Conservation (phyloP, 2,888 invertebrate species). For the Dyspetes luteomarginatus region DNA sequence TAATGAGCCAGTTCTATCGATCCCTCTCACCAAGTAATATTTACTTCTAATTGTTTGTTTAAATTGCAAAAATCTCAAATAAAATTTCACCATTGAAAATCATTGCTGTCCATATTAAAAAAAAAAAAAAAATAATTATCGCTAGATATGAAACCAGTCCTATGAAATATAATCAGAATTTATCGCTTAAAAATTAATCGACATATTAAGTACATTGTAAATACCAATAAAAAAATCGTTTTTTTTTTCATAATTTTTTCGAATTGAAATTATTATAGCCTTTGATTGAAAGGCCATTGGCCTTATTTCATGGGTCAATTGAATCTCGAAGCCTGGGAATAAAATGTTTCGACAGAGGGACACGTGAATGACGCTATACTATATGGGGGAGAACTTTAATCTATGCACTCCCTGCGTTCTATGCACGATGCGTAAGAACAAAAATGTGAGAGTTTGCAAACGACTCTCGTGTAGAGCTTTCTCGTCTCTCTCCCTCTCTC, state of each 20-base stretch:
- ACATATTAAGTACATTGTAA: too few species aligned
- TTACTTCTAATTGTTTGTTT: too few species aligned
- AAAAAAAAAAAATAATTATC: too few species aligned
- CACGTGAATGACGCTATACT: neutral
- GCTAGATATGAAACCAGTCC: too few species aligned
- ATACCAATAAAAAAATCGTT: too few species aligned
- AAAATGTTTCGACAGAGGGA: slow-evolving; percentile 15
- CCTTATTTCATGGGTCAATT: neutral
- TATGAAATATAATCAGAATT: too few species aligned
- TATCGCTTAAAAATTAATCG: too few species aligned
- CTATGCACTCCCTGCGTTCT: slow-evolving; percentile 35
- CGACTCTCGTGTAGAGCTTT: neutral
- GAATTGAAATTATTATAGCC: neutral
- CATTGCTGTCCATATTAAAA: too few species aligned
- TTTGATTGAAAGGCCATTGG: neutral
- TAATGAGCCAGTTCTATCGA: too few species aligned
- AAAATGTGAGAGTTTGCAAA: slow-evolving; percentile 33
- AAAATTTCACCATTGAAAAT: too few species aligned
- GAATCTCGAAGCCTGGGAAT: slow-evolving; percentile 47
- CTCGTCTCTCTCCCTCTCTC: slow-evolving; percentile 10
- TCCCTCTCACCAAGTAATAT: too few species aligned
- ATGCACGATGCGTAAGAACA: slow-evolving; percentile 29
- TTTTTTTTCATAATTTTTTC: neutral
- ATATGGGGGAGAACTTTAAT: slow-evolving; percentile 8
- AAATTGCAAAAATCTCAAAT: too few species aligned